Evolutionary conservation across 2,797 vertebrate species (phyloP), one percentile per base, ranked within the genome.

Genomic region (Tympanoctomys barrerae): DNA sequence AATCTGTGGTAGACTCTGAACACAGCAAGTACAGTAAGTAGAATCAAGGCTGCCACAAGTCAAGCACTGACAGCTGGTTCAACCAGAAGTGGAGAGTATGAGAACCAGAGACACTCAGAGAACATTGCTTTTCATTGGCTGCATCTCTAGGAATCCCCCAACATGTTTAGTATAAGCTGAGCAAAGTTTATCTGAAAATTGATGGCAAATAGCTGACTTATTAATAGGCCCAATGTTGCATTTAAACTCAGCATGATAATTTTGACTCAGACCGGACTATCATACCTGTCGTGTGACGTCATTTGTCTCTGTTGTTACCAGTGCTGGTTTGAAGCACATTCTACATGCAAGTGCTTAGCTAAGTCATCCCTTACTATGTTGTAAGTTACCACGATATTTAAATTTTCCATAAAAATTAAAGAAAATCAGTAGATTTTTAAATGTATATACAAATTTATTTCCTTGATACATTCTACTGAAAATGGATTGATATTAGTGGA

Each of bases 361-460:
- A 52, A 75, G 82, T 46, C 7, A 7, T 61, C n/a, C 2, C 31
- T 57, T 19, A 19, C n/a, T 66, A 12, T 87, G 81, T 78, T 94
- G 24, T 49, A 95, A 81, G 49, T 75, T 89, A 75, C 39, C 57
- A 84, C 68, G 80, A 39, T 21, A 64, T 80, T 90, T 61, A 75
- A 61, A 4, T 49, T 89, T 79, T 89, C 84, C 42, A 90, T 64
- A 84, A 84, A 89, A 91, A 93, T 64, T 64, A 12, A 78, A 71
- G 26, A 78, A 84, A 84, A 84, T 46, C 31, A 39, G 22, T 49
- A 68, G 68, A 79, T 42, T 93, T 94, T 88, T n/a, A 66, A 83
- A 91, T 78, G 22, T 54, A 68, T 85, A 87, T 90, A 36, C 70
- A 90, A 96, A 42, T 80, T 85, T 87, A 59, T 75, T 93, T 85